Evolutionary conservation across 64 coral and sea anemone species (phyloP).

Genomic region (Dendronephthya gigantea): DNA sequence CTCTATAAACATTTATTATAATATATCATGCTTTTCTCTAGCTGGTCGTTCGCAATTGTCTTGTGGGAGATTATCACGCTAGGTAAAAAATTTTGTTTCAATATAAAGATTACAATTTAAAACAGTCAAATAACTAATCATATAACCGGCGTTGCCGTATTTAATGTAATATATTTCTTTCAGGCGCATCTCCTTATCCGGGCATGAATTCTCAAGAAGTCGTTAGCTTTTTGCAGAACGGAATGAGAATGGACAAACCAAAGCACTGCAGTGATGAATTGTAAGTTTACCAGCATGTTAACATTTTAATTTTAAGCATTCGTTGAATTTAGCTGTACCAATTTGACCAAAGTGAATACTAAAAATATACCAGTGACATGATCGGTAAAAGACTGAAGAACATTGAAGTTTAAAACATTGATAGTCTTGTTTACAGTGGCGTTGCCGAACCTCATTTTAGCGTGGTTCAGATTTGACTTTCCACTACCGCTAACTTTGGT

Average conservation of each 20-base stretch:
- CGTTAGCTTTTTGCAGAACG: slow-evolving; percentile 84
- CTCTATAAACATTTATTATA: not conserved
- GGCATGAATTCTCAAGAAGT: slow-evolving; percentile 99
- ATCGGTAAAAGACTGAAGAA: too few species aligned
- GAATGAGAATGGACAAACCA: slow-evolving; percentile 92
- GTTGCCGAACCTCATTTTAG: too few species aligned
- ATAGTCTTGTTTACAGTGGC: too few species aligned
- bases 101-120: too few species aligned
- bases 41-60: slow-evolving; percentile 86
- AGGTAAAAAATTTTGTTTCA: too few species aligned
- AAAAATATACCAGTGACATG: too few species aligned
- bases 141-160: not conserved
- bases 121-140: not conserved
- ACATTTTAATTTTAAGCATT: not conserved
- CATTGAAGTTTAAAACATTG: too few species aligned
- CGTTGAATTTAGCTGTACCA: not conserved
- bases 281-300: slow-evolving; percentile 39
- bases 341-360: not conserved
- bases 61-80: slow-evolving; percentile 95
- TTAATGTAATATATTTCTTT: not conserved
- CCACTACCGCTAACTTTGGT: too few species aligned
- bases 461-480: too few species aligned
- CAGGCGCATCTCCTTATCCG: slow-evolving; percentile 91
- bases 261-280: slow-evolving; percentile 94
- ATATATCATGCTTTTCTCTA: slow-evolving; percentile 14